Evolutionary conservation across 2,888 invertebrate species (phyloP).

Genomic region (Ennomos erosarius): DNA sequence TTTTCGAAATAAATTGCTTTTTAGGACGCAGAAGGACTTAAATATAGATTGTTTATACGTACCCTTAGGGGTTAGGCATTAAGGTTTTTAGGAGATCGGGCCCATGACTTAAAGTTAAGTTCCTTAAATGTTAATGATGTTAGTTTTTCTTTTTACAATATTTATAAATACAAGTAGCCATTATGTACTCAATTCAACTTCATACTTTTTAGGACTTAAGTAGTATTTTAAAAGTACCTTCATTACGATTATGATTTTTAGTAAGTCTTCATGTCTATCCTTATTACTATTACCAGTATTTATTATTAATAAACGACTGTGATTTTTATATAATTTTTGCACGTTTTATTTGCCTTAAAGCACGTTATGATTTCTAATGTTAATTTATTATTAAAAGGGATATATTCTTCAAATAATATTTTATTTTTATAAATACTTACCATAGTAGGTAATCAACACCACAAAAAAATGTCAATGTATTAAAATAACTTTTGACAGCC

Average conservation of each 20-base stretch:
- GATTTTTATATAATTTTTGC: constrained; percentile 73
- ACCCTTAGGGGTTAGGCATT: constrained; percentile 64
- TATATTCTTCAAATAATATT: constrained; percentile 19
- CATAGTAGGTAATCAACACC: too few relatives aligned
- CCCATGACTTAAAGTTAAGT: constrained; percentile 83
- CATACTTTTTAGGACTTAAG: constrained; percentile 66
- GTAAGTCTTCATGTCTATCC: constrained; percentile 81
- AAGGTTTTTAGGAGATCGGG: constrained; percentile 79
- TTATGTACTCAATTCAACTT: constrained; percentile 61
- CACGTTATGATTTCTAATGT: constrained; percentile 11
- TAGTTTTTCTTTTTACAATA: constrained; percentile 41
- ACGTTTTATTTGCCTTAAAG: constrained; percentile 25
- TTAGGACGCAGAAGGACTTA: constrained; percentile 68
- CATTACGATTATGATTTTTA: constrained; percentile 76
- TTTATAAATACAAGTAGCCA: constrained; percentile 36
- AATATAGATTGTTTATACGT: constrained; percentile 73
- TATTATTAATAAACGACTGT: constrained; percentile 80
- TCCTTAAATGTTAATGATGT: constrained; percentile 58
- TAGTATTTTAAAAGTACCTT: constrained; percentile 67
- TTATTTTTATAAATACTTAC: constrained; percentile 15
- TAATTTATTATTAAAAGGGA: constrained; percentile 12
- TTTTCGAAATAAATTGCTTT: constrained; percentile 79
- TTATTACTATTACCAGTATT: constrained; percentile 76
- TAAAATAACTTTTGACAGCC: too few relatives aligned
- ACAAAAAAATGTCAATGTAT: too few relatives aligned